Conservation (phyloP, 2,888 invertebrate species). For the Nomada lathburiana region DNA sequence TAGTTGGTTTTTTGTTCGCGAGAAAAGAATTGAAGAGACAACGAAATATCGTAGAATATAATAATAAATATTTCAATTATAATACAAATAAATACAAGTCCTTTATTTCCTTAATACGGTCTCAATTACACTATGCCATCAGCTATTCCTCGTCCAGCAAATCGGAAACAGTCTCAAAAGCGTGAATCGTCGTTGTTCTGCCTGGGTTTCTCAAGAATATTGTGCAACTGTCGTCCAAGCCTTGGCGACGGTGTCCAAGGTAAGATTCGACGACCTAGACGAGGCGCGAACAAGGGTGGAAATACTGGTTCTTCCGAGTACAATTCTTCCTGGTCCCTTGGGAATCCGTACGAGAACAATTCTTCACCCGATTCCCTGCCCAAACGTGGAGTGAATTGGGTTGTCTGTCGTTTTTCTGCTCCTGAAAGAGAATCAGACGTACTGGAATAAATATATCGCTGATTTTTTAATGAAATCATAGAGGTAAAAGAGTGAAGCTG, state of each 20-base stretch:
- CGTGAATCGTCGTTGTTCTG: conserved; percentile 41
- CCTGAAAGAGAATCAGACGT: conserved; percentile 10
- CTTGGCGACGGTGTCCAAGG: conserved; percentile 77
- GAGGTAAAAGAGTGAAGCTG: too few relatives aligned
- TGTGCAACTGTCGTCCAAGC: conserved; percentile 75
- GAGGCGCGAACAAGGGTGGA: conserved; percentile 78
- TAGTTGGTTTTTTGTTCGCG: neutral
- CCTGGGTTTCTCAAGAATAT: conserved; percentile 39
- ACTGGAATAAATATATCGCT: too few relatives aligned
- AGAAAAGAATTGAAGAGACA: neutral
- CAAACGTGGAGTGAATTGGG: conserved; percentile 83
- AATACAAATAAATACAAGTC: conserved; percentile 67
- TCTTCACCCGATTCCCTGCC: conserved; percentile 80
- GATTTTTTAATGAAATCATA: too few relatives aligned
- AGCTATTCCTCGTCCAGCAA: conserved; percentile 14
- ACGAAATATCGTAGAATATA: neutral
- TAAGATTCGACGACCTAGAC: conserved; percentile 77
- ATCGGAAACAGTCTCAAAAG: conserved; percentile 29
- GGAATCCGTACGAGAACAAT: conserved; percentile 64
- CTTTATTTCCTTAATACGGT: conserved; percentile 58
- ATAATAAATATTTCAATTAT: conserved; percentile 21
- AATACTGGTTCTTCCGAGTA: conserved; percentile 77
- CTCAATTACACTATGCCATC: conserved; percentile 47
- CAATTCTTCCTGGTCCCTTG: conserved; percentile 74
- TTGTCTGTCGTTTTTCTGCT: conserved; percentile 74